These are phyloP conservation scores for Achroia grisella DNA, from an alignment of 1,140 invertebrate genomes.

Conservation along the genomic window DNA sequence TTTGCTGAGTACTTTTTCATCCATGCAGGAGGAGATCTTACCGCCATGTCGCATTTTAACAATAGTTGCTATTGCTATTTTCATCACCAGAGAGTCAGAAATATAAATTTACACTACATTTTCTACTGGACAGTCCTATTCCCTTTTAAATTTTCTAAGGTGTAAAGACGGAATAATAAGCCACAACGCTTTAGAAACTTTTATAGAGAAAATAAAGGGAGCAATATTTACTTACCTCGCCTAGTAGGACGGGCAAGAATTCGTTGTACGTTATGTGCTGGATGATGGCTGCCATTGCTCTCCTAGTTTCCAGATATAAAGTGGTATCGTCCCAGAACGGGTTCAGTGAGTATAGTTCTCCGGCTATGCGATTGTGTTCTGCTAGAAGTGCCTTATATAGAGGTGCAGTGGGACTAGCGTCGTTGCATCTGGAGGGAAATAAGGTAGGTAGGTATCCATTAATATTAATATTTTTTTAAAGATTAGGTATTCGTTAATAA, in stretches of 20 bases:
- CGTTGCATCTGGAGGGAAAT: slow-evolving; percentile 62
- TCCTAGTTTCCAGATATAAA: slow-evolving; percentile 84
- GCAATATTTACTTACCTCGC: slow-evolving; percentile 67
- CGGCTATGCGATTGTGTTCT: slow-evolving; percentile 90
- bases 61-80: too few species aligned
- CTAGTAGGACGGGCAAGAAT: slow-evolving; percentile 86
- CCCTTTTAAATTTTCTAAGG: too few species aligned
- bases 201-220: background rate
- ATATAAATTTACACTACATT: too few species aligned
- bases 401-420: slow-evolving; percentile 53
- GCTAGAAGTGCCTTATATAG: slow-evolving; percentile 80
- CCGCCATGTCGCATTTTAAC: too few species aligned
- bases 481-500: too few species aligned
- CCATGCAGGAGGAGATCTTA: too few species aligned
- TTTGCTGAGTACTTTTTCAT: too few species aligned
- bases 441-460: background rate
- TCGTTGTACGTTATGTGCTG: slow-evolving; percentile 92
- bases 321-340: slow-evolving; percentile 90
- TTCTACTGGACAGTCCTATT: too few species aligned
- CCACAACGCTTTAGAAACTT: too few species aligned
- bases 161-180: too few species aligned
- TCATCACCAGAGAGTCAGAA: too few species aligned
- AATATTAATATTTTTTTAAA: too few species aligned
- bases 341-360: slow-evolving; percentile 82
- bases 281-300: slow-evolving; percentile 85